These are phyloP conservation scores for Cyanoliseus patagonus DNA, from an alignment of 2,113 vertebrate genomes.

Conservation along the genomic window DNA sequence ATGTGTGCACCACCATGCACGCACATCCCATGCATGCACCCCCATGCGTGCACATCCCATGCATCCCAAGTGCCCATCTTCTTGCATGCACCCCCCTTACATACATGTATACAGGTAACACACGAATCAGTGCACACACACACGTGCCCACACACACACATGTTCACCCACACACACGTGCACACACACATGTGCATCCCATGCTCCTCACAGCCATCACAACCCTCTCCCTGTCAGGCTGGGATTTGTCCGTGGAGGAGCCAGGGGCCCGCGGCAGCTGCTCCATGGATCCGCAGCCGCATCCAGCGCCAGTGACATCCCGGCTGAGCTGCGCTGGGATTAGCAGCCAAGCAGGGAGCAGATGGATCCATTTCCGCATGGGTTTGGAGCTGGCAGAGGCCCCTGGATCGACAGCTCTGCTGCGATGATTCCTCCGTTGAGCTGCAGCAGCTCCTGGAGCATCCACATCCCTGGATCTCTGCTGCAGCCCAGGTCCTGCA, in stretches of 20 bases:
- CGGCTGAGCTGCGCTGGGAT: background rate
- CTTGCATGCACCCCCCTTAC: background rate
- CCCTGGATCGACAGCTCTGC: background rate
- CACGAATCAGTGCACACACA: too few species aligned
- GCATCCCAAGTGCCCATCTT: too few species aligned
- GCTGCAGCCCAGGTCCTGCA: background rate
- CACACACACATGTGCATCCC: background rate
- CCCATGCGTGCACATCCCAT: too few species aligned
- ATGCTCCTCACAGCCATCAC: background rate
- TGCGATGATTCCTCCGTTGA: background rate
- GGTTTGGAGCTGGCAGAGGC: background rate
- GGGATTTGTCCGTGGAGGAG: background rate
- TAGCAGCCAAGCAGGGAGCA: background rate
- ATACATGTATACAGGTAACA: too few species aligned
- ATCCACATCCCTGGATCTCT: background rate
- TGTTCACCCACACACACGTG: too few species aligned
- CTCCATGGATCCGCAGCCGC: background rate
- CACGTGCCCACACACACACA: fast-evolving
- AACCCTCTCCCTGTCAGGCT: background rate
- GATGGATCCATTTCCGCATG: background rate
- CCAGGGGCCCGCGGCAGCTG: background rate
- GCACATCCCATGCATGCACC: too few species aligned
- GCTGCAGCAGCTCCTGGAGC: background rate
- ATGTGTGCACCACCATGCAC: too few species aligned
- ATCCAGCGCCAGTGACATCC: background rate